A percentile compares a stretch with the other conserved stretches of the same genome.
Evolutionary conservation across 35 echinoderm and acorn worm species (phyloP).

Genomic region (Diadema setosum): DNA sequence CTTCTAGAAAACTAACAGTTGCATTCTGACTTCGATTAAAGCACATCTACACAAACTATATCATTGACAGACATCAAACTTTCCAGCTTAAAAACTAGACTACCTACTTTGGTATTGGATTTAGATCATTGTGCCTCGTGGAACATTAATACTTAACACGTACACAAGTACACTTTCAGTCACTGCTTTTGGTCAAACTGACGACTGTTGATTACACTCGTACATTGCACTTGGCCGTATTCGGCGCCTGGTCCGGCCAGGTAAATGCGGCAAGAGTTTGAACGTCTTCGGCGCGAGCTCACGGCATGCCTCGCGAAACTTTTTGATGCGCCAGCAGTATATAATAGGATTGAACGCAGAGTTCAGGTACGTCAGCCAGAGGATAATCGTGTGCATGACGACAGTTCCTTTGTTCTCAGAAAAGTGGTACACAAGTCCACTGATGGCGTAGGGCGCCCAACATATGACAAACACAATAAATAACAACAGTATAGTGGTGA

Average conservation of each 20-base stretch:
- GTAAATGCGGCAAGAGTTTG: conserved; percentile 80
- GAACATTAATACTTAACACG: too few relatives aligned
- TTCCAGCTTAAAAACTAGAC: too few relatives aligned
- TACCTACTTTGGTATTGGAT: too few relatives aligned
- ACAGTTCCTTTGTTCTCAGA: neutral
- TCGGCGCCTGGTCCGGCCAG: conserved; percentile 73
- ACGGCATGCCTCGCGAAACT: conserved; percentile 93
- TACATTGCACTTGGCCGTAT: conserved; percentile 99
- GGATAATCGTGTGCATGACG: conserved; percentile 34
- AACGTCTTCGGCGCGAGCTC: conserved; percentile 87
- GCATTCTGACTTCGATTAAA: too few relatives aligned
- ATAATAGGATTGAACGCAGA: conserved; percentile 98
- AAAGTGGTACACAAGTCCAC: conserved; percentile 34
- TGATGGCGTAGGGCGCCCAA: conserved; percentile 87
- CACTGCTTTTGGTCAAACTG: too few relatives aligned
- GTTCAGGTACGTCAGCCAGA: conserved; percentile 93
- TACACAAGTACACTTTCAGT: too few relatives aligned
- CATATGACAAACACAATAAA: conserved; percentile 96
- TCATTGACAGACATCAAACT: too few relatives aligned
- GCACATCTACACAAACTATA: too few relatives aligned
- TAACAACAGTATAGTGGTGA: conserved; percentile 91
- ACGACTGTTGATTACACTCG: conserved; percentile 95
- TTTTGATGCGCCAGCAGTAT: conserved; percentile 98
- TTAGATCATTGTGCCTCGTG: too few relatives aligned
- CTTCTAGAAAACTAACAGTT: too few relatives aligned